A percentile compares a stretch with the other conserved stretches of the same genome.
Conservation (phyloP, 2,888 invertebrate species). For the Allophyes oxyacanthae region DNA sequence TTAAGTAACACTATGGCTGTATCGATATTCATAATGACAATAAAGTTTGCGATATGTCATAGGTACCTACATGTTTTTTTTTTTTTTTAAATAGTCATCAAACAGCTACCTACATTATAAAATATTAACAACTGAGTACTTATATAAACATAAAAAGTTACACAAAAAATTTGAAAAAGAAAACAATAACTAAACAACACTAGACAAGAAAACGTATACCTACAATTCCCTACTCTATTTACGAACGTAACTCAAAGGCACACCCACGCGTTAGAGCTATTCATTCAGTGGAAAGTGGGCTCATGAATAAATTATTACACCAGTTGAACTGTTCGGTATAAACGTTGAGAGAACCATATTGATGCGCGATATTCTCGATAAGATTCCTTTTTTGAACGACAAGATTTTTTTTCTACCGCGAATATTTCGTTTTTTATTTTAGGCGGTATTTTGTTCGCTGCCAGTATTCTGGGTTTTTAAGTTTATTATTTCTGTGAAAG, state of each 20-base stretch:
- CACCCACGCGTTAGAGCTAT: constrained; percentile 63
- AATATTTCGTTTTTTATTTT: constrained; percentile 5
- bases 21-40: too few species aligned
- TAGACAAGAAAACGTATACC: constrained; percentile 13
- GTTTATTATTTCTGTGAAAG: too few species aligned
- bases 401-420: constrained; percentile 9
- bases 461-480: neutral
- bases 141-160: neutral
- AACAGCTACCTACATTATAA: too few species aligned
- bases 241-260: constrained; percentile 48
- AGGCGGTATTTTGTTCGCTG: neutral
- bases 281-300: constrained; percentile 73
- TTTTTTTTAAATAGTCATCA: too few species aligned
- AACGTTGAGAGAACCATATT: constrained; percentile 52
- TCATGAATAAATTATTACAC: constrained; percentile 75
- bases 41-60: too few species aligned
- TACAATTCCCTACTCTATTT: constrained; percentile 51
- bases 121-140: too few species aligned
- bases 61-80: too few species aligned
- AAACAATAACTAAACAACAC: constrained; percentile 15
- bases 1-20: too few species aligned
- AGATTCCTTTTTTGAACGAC: constrained; percentile 49
- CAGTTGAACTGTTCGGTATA: constrained; percentile 63
- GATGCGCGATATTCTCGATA: constrained; percentile 36
- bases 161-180: neutral